Percentiles rank a stretch among this genome's conserved stretches.
Evolutionary conservation across 2,797 vertebrate species (phyloP).

Genomic region (Gobionotothen gibberifrons): DNA sequence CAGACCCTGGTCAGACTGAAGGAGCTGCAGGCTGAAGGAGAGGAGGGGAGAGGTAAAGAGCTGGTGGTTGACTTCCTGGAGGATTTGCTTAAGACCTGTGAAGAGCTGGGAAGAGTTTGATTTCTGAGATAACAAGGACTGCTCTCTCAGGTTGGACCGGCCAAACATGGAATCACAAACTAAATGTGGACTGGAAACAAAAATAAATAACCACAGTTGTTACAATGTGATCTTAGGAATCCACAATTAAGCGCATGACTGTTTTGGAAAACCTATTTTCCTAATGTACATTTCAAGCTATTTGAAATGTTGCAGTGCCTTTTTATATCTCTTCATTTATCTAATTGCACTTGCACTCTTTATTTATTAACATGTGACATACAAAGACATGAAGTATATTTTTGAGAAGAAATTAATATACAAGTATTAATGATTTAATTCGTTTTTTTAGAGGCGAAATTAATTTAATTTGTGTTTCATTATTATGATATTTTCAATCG

Average conservation of each 20-base stretch:
- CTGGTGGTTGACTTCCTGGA: slow-evolving; percentile 82
- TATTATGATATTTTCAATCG: neutral
- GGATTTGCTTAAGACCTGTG: slow-evolving; percentile 79
- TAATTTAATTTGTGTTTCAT: neutral
- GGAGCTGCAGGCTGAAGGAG: slow-evolving; percentile 64
- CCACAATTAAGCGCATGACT: slow-evolving; percentile 14
- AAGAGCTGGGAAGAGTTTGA: slow-evolving; percentile 47
- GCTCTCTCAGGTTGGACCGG: neutral
- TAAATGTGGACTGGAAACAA: neutral
- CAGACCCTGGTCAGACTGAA: slow-evolving; percentile 81
- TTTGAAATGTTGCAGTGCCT: neutral
- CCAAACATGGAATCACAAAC: neutral
- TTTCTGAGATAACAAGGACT: neutral
- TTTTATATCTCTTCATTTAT: slow-evolving; percentile 10
- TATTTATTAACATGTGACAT: neutral
- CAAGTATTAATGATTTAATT: neutral
- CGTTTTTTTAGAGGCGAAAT: neutral
- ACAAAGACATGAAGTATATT: neutral
- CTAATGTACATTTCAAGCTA: neutral
- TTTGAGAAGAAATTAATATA: neutral
- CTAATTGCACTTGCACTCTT: slow-evolving; percentile 5
- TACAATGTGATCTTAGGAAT: neutral
- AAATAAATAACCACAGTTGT: neutral
- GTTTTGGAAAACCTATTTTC: neutral
- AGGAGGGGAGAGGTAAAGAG: slow-evolving; percentile 58